A percentile compares a stretch with the other conserved stretches of the same genome.
These are phyloP conservation scores for Theocolax elegans DNA, from an alignment of 1,140 invertebrate genomes.

Conservation along the genomic window DNA sequence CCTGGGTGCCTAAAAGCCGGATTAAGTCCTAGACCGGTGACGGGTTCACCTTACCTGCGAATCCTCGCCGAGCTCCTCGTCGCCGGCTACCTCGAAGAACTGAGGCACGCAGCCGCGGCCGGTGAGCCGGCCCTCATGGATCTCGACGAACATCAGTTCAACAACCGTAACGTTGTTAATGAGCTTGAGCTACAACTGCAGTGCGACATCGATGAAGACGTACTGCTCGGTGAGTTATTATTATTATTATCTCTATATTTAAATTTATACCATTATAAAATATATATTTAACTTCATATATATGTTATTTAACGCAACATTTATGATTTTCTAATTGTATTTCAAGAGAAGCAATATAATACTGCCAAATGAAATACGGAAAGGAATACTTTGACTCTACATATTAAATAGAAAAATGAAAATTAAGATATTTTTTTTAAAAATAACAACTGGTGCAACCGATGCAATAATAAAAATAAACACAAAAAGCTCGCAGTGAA, in stretches of 20 bases:
- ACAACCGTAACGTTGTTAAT: constrained; percentile 43
- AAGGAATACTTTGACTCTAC: too few species aligned
- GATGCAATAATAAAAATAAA: constrained; percentile 15
- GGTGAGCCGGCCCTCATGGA: constrained; percentile 42
- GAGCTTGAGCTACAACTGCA: constrained; percentile 49
- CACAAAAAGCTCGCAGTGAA: background rate
- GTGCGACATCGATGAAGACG: constrained; percentile 58
- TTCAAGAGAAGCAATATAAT: too few species aligned
- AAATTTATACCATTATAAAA: too few species aligned
- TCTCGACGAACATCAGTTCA: constrained; percentile 29
- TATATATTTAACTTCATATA: too few species aligned
- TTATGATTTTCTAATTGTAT: too few species aligned
- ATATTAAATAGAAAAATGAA: background rate
- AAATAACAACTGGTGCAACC: background rate
- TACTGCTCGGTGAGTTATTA: constrained; percentile 60
- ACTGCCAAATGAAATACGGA: too few species aligned
- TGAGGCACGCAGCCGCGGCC: constrained; percentile 37
- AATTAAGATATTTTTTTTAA: background rate
- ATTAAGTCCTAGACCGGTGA: constrained; percentile 52
- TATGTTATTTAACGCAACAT: too few species aligned
- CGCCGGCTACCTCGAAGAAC: constrained; percentile 56
- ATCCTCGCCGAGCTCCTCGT: constrained; percentile 62
- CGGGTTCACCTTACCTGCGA: constrained; percentile 60
- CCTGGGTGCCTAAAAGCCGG: constrained; percentile 62
- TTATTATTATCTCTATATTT: too few species aligned